A percentile compares a stretch with the other conserved stretches of the same genome.
phyloP scores from a whole-genome alignment of 2,888 invertebrate genomes.

The Caenorhabditis zanzibari region DNA sequence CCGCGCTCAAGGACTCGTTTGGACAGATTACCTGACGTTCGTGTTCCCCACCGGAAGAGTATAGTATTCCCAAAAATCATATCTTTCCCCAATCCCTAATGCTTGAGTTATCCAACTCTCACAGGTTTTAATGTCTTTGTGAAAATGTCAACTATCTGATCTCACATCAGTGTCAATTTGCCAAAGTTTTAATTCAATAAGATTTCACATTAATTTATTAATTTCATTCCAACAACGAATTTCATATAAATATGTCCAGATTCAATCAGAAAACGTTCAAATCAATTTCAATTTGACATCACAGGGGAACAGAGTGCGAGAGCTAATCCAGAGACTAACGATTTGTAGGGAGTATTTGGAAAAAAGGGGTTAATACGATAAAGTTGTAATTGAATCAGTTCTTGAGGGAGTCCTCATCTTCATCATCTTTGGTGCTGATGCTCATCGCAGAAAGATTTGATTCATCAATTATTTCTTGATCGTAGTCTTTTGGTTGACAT shows the following conservation, averaged over 20 bases:
- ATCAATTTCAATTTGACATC: constrained; percentile 3
- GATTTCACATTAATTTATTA: constrained; percentile 6
- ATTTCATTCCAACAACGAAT: constrained; percentile 7
- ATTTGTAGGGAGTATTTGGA: neutral
- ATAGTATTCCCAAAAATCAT: constrained; percentile 20
- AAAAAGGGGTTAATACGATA: neutral
- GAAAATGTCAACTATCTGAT: constrained; percentile 7
- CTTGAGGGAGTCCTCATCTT: constrained; percentile 63
- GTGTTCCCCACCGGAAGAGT: constrained; percentile 71
- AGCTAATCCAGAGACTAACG: constrained; percentile 7
- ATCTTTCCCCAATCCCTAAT: neutral
- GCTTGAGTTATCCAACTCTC: constrained; percentile 2
- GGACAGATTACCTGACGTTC: constrained; percentile 72
- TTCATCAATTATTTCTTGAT: constrained; percentile 76
- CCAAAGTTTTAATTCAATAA: constrained; percentile 9
- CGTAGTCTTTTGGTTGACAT: constrained; percentile 76
- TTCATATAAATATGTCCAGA: constrained; percentile 24
- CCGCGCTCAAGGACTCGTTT: constrained; percentile 70
- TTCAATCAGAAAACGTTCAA: constrained; percentile 4
- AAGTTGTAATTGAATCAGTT: constrained; percentile 17
- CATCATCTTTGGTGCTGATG: constrained; percentile 59
- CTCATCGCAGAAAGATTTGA: constrained; percentile 65
- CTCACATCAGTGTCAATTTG: constrained; percentile 17
- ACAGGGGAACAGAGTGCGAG: neutral
- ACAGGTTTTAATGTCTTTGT: constrained; percentile 26